Conservation (phyloP, 2,113 vertebrate species). For the Andinoacara biseriatus region DNA sequence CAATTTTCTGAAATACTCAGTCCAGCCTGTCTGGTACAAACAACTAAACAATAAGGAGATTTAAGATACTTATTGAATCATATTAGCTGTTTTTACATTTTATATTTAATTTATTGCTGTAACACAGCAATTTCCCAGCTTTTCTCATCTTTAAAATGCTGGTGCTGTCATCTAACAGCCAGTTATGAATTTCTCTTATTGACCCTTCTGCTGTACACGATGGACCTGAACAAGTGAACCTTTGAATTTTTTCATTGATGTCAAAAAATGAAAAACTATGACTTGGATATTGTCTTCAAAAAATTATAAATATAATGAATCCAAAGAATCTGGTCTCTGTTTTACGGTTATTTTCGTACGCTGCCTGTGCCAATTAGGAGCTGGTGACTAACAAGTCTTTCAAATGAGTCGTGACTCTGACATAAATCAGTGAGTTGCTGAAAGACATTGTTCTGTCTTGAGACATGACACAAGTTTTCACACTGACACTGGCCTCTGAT, state of each 20-base stretch:
- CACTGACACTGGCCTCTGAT: background rate
- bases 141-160: no score
- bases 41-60: no score
- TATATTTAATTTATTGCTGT: no score
- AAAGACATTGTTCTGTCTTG: background rate
- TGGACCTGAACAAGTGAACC: background rate
- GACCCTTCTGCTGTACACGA: background rate
- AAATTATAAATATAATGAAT: background rate
- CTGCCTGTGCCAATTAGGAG: background rate
- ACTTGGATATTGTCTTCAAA: background rate
- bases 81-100: no score
- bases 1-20: no score
- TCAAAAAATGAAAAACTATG: background rate
- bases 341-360: background rate
- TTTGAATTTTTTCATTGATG: background rate
- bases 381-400: slow-evolving; percentile 40
- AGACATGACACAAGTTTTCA: background rate
- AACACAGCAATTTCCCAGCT: no score
- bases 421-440: slow-evolving; percentile 2
- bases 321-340: background rate
- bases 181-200: background rate
- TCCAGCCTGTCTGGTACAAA: no score
- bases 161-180: background rate
- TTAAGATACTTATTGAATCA: no score
- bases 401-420: background rate